phyloP scores from a whole-genome alignment of 30 jellyfish, hydroid and myxozoan species.

The Pseudorhiza aurosa region DNA sequence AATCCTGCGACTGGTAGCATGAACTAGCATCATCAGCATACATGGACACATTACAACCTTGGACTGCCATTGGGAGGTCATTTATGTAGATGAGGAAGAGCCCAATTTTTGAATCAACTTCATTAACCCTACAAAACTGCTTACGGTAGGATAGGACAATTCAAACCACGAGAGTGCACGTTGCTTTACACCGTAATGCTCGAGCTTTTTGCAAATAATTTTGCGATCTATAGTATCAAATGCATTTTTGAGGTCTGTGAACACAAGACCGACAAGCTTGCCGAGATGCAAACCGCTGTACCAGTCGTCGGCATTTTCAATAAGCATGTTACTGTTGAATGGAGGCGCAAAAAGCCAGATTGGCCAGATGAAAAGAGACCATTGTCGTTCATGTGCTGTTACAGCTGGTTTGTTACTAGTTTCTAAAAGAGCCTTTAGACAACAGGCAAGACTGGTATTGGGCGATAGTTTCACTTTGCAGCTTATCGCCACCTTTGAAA shows the following conservation, averaged over 20 bases:
- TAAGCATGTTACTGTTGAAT: not conserved
- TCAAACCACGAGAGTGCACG: constrained; percentile 27
- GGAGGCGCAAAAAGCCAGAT: constrained; percentile 7
- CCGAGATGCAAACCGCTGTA: constrained; percentile 1
- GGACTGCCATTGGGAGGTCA: constrained; percentile 44
- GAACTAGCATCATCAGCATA: constrained; percentile 10
- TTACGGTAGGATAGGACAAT: constrained; percentile 32
- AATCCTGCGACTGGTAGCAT: not conserved
- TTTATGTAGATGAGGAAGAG: constrained; percentile 32
- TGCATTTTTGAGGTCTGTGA: not conserved
- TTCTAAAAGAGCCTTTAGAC: constrained; percentile 28
- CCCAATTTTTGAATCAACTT: not conserved
- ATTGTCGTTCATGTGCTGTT: constrained; percentile 24
- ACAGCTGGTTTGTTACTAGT: constrained; percentile 37
- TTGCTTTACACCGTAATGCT: constrained; percentile 12
- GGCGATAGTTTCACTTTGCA: constrained; percentile 26
- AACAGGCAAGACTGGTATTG: constrained; percentile 37
- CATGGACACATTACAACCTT: constrained; percentile 7
- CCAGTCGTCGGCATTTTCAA: not conserved
- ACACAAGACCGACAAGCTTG: not conserved
- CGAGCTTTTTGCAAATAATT: constrained; percentile 1
- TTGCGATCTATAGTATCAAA: not conserved
- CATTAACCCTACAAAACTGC: constrained; percentile 37
- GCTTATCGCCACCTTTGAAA: constrained; percentile 4
- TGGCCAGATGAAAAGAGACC: constrained; percentile 23